Base-by-base conservation (phyloP, 2,888 invertebrate species). In the Erpobdella octoculata region DNA sequence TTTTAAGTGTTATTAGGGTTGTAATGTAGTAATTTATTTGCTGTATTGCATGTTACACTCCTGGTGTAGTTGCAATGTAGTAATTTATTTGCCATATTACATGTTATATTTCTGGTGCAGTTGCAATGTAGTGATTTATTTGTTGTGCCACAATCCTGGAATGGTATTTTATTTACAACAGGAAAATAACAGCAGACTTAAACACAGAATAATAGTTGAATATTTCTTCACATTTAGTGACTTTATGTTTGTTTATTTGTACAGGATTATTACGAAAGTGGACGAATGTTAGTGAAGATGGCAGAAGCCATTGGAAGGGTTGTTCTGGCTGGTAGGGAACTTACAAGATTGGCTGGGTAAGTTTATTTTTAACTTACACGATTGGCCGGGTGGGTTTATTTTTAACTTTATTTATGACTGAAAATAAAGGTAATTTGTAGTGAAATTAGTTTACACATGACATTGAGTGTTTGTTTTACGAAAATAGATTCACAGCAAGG, bases 261-360 rank as follows among this genome's bases (percentile, higher is more conserved):
- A 18, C 81, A 91, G 89, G 89, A 90, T 77, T 98, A 98, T 83
- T 98, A 98, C 85, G 92, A 93, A 25, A 94, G 92, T 85, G 98
- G 97, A 0, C 88, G 97, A 48, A 94, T 95, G 93, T 84, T 95
- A 80, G 89, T 94, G 8, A 94, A 95, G 80, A 87, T 98, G 85
- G 96, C 97, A 2, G 95, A 96, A 84, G 96, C 97, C 2, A 93
- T 97, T 78, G 97, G 97, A 0, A 88, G 97, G 53, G 86, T 97
- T 64, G 93, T 97, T 1, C 85, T 96, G 75, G 96, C 97, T 0
- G 96, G 96, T 0, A 87, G 96, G 71, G 96, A 98, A 83, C 86
- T 98, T 85, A 93, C 94, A 18, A 88, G 93, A 76, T 85, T 97
- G 74, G 93, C 96, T 35, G 97, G 95, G 80, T 84, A 77, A 64